Evolutionary conservation across 2,888 invertebrate genomes (phyloP).

Genomic region (Nomada fucata): DNA sequence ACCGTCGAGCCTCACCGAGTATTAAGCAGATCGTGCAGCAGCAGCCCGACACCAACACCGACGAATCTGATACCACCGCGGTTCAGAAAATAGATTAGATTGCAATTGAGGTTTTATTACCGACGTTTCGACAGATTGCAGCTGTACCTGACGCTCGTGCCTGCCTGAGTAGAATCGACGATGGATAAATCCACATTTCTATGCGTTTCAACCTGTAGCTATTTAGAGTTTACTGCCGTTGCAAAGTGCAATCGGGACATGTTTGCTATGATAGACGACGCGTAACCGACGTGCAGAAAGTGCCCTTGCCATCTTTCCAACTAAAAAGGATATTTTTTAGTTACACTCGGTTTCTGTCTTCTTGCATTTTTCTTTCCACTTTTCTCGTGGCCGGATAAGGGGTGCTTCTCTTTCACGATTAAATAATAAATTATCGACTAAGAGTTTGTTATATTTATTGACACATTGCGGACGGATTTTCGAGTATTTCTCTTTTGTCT

Average conservation of each 20-base stretch:
- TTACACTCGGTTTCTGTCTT: neutral
- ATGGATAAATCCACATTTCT: conserved; percentile 6
- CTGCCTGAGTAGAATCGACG: conserved; percentile 59
- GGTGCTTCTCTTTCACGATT: neutral
- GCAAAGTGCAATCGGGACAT: conserved; percentile 21
- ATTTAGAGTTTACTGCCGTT: conserved; percentile 55
- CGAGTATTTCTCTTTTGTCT: neutral
- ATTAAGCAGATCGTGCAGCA: conserved; percentile 84
- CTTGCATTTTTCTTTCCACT: neutral
- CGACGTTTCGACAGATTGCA: conserved; percentile 37
- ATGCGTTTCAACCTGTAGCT: conserved; percentile 11
- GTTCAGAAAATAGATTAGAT: conserved; percentile 57
- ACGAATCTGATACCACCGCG: conserved; percentile 60
- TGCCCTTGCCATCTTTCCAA: conserved; percentile 31
- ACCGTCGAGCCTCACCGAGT: conserved; percentile 80
- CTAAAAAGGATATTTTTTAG: neutral
- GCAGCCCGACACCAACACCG: conserved; percentile 83
- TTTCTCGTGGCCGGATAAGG: neutral
- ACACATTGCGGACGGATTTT: conserved; percentile 1
- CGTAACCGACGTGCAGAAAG: conserved; percentile 31
- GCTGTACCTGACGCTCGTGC: conserved; percentile 68
- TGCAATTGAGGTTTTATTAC: neutral
- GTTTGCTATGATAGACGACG: conserved; percentile 25
- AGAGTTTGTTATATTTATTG: neutral
- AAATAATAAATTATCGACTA: neutral